phyloP scores from a whole-genome alignment of 2,113 vertebrate genomes.

The Synodontis membranacea region DNA sequence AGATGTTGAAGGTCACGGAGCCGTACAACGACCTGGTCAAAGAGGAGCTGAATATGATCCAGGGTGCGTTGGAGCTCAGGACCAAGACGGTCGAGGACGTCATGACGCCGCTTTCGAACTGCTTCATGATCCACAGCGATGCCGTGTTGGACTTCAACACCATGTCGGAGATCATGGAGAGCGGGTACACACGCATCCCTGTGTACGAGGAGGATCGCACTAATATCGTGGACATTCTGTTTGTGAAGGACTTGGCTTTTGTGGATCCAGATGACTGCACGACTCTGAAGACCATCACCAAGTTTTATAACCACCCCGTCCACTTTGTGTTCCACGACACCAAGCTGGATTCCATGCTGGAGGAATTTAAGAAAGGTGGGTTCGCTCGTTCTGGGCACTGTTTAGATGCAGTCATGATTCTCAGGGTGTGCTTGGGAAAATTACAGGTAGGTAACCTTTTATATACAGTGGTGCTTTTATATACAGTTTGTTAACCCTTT shows the following conservation, averaged over 20 bases:
- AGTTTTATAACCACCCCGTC: conserved; percentile 95
- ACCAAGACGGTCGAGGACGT: conserved; percentile 93
- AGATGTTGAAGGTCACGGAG: conserved; percentile 93
- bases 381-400: neutral
- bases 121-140: conserved; percentile 92
- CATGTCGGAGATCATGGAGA: conserved; percentile 98
- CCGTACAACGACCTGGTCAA: conserved; percentile 92
- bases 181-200: conserved; percentile 91
- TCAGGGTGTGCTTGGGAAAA: neutral
- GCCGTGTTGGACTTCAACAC: conserved; percentile 93
- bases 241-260: conserved; percentile 91
- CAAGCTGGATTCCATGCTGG: conserved; percentile 94
- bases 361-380: conserved; percentile 98
- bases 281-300: conserved; percentile 93
- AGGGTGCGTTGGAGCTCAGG: conserved; percentile 90
- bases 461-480: too few relatives aligned
- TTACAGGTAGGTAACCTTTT: neutral
- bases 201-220: conserved; percentile 87
- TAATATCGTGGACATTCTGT: conserved; percentile 95
- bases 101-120: conserved; percentile 88
- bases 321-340: conserved; percentile 97
- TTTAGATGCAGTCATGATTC: neutral
- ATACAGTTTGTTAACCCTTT: too few relatives aligned
- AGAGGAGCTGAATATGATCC: conserved; percentile 97
- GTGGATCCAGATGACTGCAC: conserved; percentile 95